Conservation (phyloP, 2,888 invertebrate genomes). For the Chymomyza procnemis region DNA sequence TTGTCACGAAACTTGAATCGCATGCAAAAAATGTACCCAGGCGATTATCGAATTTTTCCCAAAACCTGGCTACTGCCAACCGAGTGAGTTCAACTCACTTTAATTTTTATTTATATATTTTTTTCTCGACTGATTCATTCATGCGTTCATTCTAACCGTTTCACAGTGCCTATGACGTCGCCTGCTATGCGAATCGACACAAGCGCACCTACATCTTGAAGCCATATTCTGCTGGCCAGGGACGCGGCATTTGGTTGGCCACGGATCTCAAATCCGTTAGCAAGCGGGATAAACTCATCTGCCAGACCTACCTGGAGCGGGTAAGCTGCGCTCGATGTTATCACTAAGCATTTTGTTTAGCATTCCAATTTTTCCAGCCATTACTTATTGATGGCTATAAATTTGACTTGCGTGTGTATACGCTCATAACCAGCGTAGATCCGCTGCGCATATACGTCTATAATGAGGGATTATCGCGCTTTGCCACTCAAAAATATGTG, state of each 20-base stretch:
- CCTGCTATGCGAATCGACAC: conserved; percentile 80
- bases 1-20: conserved; percentile 92
- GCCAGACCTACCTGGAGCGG: conserved; percentile 85
- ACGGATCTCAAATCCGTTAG: conserved; percentile 86
- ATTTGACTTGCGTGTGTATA: conserved; percentile 93
- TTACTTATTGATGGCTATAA: conserved; percentile 93
- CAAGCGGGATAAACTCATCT: conserved; percentile 89
- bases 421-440: conserved; percentile 92
- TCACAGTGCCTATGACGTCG: conserved; percentile 84
- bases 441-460: conserved; percentile 93
- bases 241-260: conserved; percentile 91
- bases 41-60: conserved; percentile 94
- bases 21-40: conserved; percentile 91
- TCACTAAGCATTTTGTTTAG: no score
- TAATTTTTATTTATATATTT: background rate
- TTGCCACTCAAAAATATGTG: conserved; percentile 91
- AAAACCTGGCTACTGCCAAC: conserved; percentile 96
- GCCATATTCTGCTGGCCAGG: conserved; percentile 94
- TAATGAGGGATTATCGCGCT: conserved; percentile 92
- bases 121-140: no score
- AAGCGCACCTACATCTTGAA: conserved; percentile 90
- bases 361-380: conserved; percentile 82
- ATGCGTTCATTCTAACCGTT: background rate
- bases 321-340: conserved; percentile 16
- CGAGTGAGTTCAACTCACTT: conserved; percentile 82